Conservation (phyloP, 2,888 invertebrate genomes). For the Hemistola chrysoprasaria region DNA sequence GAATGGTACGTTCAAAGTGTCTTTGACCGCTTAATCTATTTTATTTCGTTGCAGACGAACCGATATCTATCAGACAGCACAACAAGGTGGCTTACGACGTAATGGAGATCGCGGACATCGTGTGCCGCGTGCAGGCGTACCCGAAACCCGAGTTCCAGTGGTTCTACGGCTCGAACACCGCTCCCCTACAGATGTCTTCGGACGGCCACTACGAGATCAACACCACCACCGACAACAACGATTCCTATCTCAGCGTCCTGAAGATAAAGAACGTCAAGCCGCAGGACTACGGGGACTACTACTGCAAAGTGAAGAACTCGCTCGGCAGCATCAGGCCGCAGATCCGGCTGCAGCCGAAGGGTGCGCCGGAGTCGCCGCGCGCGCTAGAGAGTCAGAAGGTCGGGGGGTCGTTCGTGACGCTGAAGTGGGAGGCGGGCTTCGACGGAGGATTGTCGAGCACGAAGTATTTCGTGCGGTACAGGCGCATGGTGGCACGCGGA, state of each 20-base stretch:
- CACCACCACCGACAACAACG: slow-evolving; percentile 90
- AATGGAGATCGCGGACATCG: slow-evolving; percentile 91
- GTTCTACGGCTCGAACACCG: slow-evolving; percentile 90
- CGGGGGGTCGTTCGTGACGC: slow-evolving; percentile 89
- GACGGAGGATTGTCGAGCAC: slow-evolving; percentile 94
- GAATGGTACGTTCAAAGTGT: too few relatives aligned
- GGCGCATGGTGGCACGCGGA: slow-evolving; percentile 82
- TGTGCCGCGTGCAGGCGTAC: slow-evolving; percentile 94
- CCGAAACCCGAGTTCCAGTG: slow-evolving; percentile 97
- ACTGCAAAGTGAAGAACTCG: slow-evolving; percentile 92
- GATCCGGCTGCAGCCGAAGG: slow-evolving; percentile 92
- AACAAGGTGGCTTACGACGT: slow-evolving; percentile 94
- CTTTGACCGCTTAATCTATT: slow-evolving; percentile 1
- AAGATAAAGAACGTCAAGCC: slow-evolving; percentile 87
- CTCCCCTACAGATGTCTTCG: slow-evolving; percentile 89
- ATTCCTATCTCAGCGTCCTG: slow-evolving; percentile 91
- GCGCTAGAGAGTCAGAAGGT: slow-evolving; percentile 87
- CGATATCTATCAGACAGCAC: slow-evolving; percentile 92
- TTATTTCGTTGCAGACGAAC: slow-evolving; percentile 84
- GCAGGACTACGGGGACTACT: slow-evolving; percentile 96
- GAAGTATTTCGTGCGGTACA: slow-evolving; percentile 93
- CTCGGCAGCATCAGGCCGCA: slow-evolving; percentile 89
- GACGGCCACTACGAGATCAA: slow-evolving; percentile 94
- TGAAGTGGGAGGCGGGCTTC: slow-evolving; percentile 95
- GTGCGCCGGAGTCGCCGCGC: slow-evolving; percentile 92